A percentile compares a stretch with the other conserved stretches of the same genome.
Conservation (phyloP, 1,140 invertebrate species). For the Microplitis mediator region DNA sequence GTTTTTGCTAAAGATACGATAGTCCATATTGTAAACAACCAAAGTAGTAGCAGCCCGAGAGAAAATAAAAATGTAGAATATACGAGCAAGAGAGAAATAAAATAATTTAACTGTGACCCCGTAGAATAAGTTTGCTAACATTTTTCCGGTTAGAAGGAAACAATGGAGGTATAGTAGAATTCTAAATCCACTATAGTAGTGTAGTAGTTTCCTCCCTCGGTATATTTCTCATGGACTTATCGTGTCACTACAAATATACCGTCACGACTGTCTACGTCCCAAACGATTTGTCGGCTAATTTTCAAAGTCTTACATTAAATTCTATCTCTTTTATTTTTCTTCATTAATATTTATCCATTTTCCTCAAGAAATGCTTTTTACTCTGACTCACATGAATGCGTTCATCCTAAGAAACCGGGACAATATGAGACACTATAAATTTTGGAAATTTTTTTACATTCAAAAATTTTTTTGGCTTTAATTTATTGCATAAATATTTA, state of each 20-base stretch:
- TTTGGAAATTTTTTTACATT: too few relatives aligned
- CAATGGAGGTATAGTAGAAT: neutral
- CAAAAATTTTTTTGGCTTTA: too few relatives aligned
- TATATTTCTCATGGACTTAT: slow-evolving; percentile 18
- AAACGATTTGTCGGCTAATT: slow-evolving; percentile 13
- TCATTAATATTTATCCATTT: neutral
- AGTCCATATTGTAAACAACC: neutral
- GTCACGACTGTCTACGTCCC: slow-evolving; percentile 8
- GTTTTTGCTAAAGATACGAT: neutral
- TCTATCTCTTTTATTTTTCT: slow-evolving; percentile 25
- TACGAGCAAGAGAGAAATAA: neutral
- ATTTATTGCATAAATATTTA: too few relatives aligned
- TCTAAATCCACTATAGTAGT: neutral
- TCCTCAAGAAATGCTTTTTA: neutral
- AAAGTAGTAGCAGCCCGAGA: neutral
- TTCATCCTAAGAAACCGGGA: too few relatives aligned
- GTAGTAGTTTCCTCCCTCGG: neutral
- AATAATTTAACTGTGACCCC: neutral
- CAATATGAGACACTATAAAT: too few relatives aligned
- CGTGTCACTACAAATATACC: slow-evolving; percentile 11
- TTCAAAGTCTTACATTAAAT: neutral
- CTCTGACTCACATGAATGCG: too few relatives aligned
- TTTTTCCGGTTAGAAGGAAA: neutral
- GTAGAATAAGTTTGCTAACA: slow-evolving; percentile 3
- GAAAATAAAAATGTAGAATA: neutral